Evolutionary conservation across 2,113 vertebrate genomes (phyloP), one percentile per base, ranked within the genome.

Genomic region (Ascaphus truei): DNA sequence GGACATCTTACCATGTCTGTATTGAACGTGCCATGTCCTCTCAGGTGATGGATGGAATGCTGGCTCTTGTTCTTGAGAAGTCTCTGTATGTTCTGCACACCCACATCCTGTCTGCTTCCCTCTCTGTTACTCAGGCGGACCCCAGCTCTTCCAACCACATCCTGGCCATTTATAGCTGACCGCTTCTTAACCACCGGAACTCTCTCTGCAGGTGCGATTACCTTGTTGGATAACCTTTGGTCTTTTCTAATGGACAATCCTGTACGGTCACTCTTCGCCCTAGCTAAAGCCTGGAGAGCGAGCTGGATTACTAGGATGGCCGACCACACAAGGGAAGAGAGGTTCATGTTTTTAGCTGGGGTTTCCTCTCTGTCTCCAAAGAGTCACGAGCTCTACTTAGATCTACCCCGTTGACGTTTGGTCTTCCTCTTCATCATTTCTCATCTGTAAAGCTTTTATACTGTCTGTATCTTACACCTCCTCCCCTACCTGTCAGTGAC

Each of bases 21-120:
- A 16, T 85, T 85, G 80, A 86, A 86, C 8, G 52, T 71, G 10
- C 85, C 79, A 0, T 80, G 18, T 51, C 67, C 74, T 33, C 72
- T 64, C 74, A 80, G 69, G 3, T 45, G 62, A 9, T 51, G 63
- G 53, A 72, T 73, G 62, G 65, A 72, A 15, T 71, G 15, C 0
- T 0, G 1, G 0, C 0, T 72, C 37, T 73, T n/a, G n/a, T n/a
- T 73, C 37, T 0, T 63, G 22, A 41, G 27, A 1, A 58, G 51
- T 22, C 39, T 55, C 64, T 48, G 50, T 2, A 48, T 2, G 0
- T 10, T 52, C 65, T 22, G 45, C 48, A 29, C 6, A 15, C 65
- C 53, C 68, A 3, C 30, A 0, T 1, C 12, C 4, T 15, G 1
- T n/a, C 22, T 68, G 48, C 53, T 43, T 13, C 0, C 2, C 7